Base-by-base conservation (phyloP, 2,888 invertebrate genomes). In the Volucella inanis region DNA sequence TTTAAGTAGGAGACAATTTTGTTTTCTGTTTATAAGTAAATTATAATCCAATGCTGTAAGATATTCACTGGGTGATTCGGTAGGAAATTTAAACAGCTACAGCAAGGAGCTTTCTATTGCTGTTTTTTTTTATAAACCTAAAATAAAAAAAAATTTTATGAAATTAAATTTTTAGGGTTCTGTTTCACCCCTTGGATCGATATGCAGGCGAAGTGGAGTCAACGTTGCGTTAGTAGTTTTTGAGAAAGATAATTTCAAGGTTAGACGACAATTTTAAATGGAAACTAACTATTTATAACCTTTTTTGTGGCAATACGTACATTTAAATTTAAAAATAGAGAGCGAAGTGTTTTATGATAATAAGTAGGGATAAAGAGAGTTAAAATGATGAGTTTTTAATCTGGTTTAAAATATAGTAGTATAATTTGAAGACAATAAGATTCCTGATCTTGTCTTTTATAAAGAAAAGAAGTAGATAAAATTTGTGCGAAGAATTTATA, bases 1-100 rank as follows among this genome's bases (percentile, higher is more conserved):
- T 68, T 54, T 80, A 80, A 76, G 76, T 70, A 65, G 52, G 45
- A 78, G 68, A 74, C 78, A 74, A 76, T 71, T 64, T 68, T 65
- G 38, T 14, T 14, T 45, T 68, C 14, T 74, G 22, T 68, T 64
- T 31, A 50, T 75, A 41, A 41, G 1, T 8, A 55, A 41, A 39
- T 62, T 59, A 22, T 57, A 61, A 45, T 70, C 54, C 55, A 72
- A 64, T 41, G 62, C 11, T 55, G 61, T 11, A 12, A 11, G 43
- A 45, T 68, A 50, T 80, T 59, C 83, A 57, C 45, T 62, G 67
- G n/a, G 47, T 45, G 12, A 65, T 47, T 43, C 64, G 54, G 54
- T 52, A 59, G 49, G 43, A 43, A 59, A 54, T 45, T 55, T 55
- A 8, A 22, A 70, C 41, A 61, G 64, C 70, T 22, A 22, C 54